Base-by-base conservation (phyloP, 2,113 vertebrate genomes). In the Grallaria varia region DNA sequence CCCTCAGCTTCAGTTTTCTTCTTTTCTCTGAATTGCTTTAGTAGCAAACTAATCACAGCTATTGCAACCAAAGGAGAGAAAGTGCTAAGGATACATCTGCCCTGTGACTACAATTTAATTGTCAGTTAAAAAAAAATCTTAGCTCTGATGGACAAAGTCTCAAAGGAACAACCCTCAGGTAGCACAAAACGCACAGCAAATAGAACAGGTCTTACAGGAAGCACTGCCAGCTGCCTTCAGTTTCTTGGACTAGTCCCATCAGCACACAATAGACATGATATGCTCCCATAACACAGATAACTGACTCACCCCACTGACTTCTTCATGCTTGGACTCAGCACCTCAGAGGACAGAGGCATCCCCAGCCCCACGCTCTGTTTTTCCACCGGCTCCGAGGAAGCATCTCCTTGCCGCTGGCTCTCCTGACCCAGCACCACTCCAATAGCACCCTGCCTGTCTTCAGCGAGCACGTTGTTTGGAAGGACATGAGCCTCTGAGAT, bases 401-500 rank as follows among this genome's bases (percentile, higher is more conserved):
- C 19, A 10, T 97, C 97, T 76, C 75, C 74, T 52, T 87, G 93
- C 52, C 18, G 47, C 30, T 89, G 78, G 49, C 47, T 90, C 84
- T 96, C 96, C 37, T 94, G 88, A 47, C 94, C 76, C 24, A 96
- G 84, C 8, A 14, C 62, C 87, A 75, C 89, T 69, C 87, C 69
- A 64, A 72, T 63, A 78, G 93, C 42, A 45, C 42, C 49, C 39
- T 69, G 82, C 75, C 45, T 49, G 40, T 89, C 97, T 71, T 95
- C 96, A 77, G 96, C 89, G 80, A 93, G 80, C 71, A 96, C 64
- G 8, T 39, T 81, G 68, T 97, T 97, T 42, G 97, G 86, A 75
- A 98, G 91, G 92, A 97, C 21, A 62, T 97, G 96, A 76, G 95
- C 87, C 67, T 98, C 96, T 10, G 98, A 98, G 95, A 98, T 83